A percentile compares a stretch with the other conserved stretches of the same genome.
Evolutionary conservation across 1,140 invertebrate species (phyloP).

Genomic region (Saccostrea cuccullata): DNA sequence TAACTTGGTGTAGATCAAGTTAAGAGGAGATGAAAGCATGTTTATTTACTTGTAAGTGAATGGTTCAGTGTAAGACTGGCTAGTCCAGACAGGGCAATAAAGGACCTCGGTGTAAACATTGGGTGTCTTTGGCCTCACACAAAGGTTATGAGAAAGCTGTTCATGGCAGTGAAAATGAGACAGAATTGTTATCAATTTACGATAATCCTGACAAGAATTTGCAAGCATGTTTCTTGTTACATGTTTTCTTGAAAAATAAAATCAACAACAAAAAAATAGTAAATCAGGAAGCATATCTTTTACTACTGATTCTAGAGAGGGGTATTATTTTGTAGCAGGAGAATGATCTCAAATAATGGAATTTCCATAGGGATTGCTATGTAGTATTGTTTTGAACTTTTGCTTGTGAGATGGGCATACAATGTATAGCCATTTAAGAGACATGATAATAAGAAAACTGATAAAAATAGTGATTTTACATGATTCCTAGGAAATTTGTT

Average conservation of each 20-base stretch:
- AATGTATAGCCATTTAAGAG: too few relatives aligned
- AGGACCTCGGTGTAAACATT: neutral
- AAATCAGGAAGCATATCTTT: too few relatives aligned
- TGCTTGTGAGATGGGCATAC: too few relatives aligned
- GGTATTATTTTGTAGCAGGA: too few relatives aligned
- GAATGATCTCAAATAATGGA: too few relatives aligned
- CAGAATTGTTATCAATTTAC: neutral
- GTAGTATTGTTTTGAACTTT: too few relatives aligned
- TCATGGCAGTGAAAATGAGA: neutral
- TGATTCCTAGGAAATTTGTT: too few relatives aligned
- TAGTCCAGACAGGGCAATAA: neutral
- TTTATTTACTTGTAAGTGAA: slow-evolving; percentile 14
- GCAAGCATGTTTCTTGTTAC: neutral
- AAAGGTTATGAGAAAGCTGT: slow-evolving; percentile 16
- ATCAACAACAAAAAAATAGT: neutral
- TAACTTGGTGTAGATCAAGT: slow-evolving; percentile 15
- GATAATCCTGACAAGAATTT: neutral
- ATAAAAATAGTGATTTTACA: too few relatives aligned
- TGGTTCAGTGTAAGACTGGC: neutral
- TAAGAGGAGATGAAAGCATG: slow-evolving; percentile 22
- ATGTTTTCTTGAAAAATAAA: neutral
- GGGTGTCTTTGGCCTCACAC: neutral
- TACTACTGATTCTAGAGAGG: too few relatives aligned
- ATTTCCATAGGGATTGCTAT: too few relatives aligned
- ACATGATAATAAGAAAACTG: too few relatives aligned